phyloP scores from a whole-genome alignment of 2,113 vertebrate species.

The Lanius collurio region DNA sequence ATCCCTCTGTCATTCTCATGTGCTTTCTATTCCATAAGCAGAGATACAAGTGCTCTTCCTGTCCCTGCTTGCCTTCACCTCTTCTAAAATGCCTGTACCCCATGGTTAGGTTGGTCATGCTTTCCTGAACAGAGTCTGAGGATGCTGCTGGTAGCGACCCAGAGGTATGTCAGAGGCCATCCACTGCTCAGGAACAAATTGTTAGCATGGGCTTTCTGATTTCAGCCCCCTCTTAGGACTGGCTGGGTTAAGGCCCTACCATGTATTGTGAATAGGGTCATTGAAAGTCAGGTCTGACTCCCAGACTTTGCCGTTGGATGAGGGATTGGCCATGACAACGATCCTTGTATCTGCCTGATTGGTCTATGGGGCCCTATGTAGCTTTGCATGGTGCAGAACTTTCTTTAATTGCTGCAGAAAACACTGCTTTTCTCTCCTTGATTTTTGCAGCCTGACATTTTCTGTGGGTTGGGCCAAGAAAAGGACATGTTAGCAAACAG shows the following conservation, averaged over 20 bases:
- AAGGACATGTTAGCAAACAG: neutral
- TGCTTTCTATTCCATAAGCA: neutral
- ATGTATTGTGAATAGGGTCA: neutral
- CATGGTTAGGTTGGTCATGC: neutral
- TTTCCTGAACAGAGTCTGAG: neutral
- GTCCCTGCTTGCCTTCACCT: neutral
- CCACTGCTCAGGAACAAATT: neutral
- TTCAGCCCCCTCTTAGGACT: neutral
- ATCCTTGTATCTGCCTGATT: neutral
- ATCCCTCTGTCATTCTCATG: neutral
- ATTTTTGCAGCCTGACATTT: neutral
- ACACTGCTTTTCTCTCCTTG: neutral
- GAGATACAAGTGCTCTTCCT: neutral
- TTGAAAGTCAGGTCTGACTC: neutral
- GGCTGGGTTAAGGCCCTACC: neutral
- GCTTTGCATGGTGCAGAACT: neutral
- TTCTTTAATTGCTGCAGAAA: neutral
- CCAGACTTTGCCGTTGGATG: neutral
- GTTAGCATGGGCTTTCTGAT: neutral
- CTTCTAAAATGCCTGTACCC: neutral
- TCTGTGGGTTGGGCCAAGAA: neutral
- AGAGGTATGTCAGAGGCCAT: neutral
- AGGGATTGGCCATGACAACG: fast-evolving
- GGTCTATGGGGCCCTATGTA: neutral
- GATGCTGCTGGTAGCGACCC: neutral